Evolutionary conservation across 2,797 vertebrate species (phyloP).

Genomic region (Hafferia zeledoni): DNA sequence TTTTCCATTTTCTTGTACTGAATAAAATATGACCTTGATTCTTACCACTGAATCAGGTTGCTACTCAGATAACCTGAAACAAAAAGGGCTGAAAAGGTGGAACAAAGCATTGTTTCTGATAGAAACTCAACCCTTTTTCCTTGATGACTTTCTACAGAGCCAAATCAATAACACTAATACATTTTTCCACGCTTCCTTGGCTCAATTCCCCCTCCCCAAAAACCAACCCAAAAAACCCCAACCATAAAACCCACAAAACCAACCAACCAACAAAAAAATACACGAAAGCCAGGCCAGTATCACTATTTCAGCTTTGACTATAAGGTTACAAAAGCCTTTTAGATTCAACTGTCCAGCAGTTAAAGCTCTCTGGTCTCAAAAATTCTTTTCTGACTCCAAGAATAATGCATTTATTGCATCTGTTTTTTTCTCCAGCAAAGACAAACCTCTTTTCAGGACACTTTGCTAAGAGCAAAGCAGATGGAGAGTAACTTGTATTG

Average conservation of each 20-base stretch:
- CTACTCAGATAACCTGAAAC: constrained; percentile 77
- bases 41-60: constrained; percentile 72
- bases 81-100: constrained; percentile 63
- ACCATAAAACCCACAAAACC: background rate
- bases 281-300: background rate
- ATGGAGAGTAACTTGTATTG: background rate
- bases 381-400: background rate
- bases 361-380: background rate
- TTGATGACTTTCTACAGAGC: constrained; percentile 43
- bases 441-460: background rate
- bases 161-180: constrained; percentile 56
- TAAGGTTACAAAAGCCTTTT: background rate
- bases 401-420: background rate
- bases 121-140: constrained; percentile 67
- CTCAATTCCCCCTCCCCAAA: background rate
- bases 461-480: background rate
- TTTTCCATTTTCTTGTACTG: constrained; percentile 84
- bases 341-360: background rate
- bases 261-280: background rate
- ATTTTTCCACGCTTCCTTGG: constrained; percentile 34
- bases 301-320: background rate
- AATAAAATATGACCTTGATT: constrained; percentile 88
- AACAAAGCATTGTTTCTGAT: constrained; percentile 61
- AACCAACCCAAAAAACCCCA: background rate
- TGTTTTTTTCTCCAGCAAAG: background rate